These are phyloP conservation scores for Perodicticus potto DNA, from an alignment of 2,797 vertebrate genomes.

Conservation along the genomic window DNA sequence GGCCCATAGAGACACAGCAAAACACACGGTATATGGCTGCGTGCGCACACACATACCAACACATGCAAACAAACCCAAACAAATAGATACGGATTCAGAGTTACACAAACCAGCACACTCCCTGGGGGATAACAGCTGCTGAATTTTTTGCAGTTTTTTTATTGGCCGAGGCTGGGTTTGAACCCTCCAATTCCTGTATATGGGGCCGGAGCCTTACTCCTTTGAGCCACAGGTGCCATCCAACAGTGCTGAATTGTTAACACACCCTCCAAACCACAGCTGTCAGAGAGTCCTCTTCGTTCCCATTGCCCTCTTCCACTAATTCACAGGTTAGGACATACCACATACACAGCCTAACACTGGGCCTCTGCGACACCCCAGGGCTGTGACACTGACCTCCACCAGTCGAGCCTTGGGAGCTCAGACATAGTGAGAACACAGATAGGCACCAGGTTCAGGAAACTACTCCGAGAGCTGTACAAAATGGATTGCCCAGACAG, in stretches of 20 bases:
- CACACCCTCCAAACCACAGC: not conserved
- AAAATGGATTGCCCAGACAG: not conserved
- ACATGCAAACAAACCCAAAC: not conserved
- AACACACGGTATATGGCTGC: not conserved
- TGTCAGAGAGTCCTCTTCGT: not conserved
- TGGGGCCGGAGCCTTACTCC: no score
- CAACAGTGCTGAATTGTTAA: not conserved
- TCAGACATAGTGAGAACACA: not conserved
- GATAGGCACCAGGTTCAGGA: not conserved
- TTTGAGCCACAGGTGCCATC: no score
- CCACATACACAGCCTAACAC: not conserved
- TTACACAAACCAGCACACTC: not conserved
- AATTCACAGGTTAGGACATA: not conserved
- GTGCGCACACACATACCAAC: not conserved
- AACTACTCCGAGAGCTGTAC: not conserved
- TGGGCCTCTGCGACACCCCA: not conserved
- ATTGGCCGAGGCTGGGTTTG: no score
- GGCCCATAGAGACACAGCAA: not conserved
- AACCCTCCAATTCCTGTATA: no score
- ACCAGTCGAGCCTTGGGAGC: not conserved
- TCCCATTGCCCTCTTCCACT: not conserved
- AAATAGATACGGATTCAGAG: not conserved
- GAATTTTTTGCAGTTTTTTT: no score
- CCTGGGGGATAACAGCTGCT: not conserved
- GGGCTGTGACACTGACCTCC: not conserved